Evolutionary conservation across 1,140 invertebrate species (phyloP), one percentile per base, ranked within the genome.

Genomic region (Harlomillsia oculata): DNA sequence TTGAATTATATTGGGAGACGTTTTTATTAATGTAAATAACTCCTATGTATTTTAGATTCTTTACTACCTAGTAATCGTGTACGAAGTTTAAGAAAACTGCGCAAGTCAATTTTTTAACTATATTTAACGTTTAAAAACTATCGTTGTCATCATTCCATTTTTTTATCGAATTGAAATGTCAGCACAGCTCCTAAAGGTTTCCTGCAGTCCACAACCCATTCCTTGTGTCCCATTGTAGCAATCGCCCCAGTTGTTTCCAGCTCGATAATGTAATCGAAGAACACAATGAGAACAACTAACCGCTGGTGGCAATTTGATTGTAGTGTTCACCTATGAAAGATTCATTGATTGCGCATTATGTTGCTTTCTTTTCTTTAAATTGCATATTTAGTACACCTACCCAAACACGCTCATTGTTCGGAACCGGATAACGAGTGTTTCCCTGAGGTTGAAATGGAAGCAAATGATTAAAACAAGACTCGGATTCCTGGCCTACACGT

Each of bases 191-290:
- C 66, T 55, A 40, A 67, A 70, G 5, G 68, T 63, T 59, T 70
- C 69, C 51, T 71, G 69, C n/a, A 58, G 60, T 5, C 69, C 69
- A 54, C 69, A 71, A 8, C 69, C 69, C 14, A 69, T 59, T 8
- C 55, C 66, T 13, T 59, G 49, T 0, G 43, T 59, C 1, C 63
- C 65, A 36, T 69, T 48, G 18, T 21, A 16, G 5, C 45, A 48
- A 36, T 49, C 21, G 40, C 54, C 54, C 54, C 54, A 56, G 26
- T 26, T 60, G 53, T 62, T 67, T 71, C 72, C 72, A 32, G 70
- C 69, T 26, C 56, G 40, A 34, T 65, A 67, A 28, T 65, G 44
- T 55, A 66, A 60, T 59, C 67, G 66, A 16, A 69, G 8, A 21
- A 66, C 53, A 52, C 68, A 69, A 9, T 65, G 64, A 5, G 48